phyloP scores from a whole-genome alignment of 2,113 vertebrate species.

The Gobiocypris rarus region DNA sequence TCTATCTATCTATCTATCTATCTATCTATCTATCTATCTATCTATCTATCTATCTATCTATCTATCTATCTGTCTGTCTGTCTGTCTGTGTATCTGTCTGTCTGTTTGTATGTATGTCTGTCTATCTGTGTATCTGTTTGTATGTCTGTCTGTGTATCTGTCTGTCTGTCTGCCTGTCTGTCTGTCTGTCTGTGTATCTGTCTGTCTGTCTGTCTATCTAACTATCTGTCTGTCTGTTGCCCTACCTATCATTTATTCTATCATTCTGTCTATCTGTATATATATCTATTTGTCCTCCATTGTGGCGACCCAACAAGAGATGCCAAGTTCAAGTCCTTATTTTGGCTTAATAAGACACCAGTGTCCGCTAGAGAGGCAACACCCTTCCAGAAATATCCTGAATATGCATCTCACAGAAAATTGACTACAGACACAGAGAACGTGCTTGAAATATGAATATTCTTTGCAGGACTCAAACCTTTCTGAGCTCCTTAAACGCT shows the following conservation, averaged over 20 bases:
- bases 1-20: background rate
- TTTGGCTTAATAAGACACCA: background rate
- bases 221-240: background rate
- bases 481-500: background rate
- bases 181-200: rapidly evolving
- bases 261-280: too few relatives aligned
- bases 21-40: too few relatives aligned
- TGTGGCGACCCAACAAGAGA: too few relatives aligned
- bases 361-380: background rate
- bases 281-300: too few relatives aligned
- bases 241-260: too few relatives aligned
- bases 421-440: background rate
- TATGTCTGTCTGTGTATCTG: background rate
- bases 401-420: background rate
- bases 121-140: background rate
- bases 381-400: background rate
- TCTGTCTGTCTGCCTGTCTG: background rate
- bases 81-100: background rate
- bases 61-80: background rate
- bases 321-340: background rate
- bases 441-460: slow-evolving; percentile 3
- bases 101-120: background rate
- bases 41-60: background rate
- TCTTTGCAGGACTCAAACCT: background rate
- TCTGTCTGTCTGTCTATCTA: background rate